These are phyloP conservation scores for Microplitis manilae DNA, from an alignment of 2,888 invertebrate species.

Conservation along the genomic window DNA sequence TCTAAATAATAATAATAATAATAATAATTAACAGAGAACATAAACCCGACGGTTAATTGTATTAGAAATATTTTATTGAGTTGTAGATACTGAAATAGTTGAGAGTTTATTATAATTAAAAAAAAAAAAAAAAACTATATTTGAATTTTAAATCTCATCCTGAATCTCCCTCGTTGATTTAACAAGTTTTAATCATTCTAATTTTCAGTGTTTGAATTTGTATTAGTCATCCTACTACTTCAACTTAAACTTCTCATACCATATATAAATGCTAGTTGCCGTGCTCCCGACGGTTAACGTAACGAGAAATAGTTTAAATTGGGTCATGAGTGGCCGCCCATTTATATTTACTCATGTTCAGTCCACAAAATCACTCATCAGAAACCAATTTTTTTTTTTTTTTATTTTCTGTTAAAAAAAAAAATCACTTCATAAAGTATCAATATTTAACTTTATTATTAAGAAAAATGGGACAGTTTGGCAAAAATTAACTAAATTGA, in stretches of 20 bases:
- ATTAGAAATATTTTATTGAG: too few species aligned
- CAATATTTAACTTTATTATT: not conserved
- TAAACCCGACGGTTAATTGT: too few species aligned
- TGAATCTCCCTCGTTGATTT: not conserved
- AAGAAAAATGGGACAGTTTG: too few species aligned
- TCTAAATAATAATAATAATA: not conserved
- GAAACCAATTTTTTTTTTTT: not conserved
- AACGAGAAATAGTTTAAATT: slow-evolving; percentile 1
- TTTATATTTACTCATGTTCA: not conserved
- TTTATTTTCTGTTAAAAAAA: not conserved
- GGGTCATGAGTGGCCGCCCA: slow-evolving; percentile 1
- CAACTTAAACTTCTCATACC: not conserved
- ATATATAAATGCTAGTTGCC: not conserved
- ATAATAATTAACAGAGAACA: not conserved
- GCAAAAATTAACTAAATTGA: not conserved
- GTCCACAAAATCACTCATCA: not conserved
- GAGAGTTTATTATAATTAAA: not conserved
- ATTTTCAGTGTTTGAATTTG: not conserved
- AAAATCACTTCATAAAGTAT: not conserved
- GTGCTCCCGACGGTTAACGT: not conserved
- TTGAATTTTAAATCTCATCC: not conserved
- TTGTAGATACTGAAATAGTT: too few species aligned
- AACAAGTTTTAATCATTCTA: not conserved
- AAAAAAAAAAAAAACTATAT: not conserved
- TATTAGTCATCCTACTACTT: not conserved